phyloP scores from a whole-genome alignment of 2,797 vertebrate species.

The Melanotaenia boesemani region DNA sequence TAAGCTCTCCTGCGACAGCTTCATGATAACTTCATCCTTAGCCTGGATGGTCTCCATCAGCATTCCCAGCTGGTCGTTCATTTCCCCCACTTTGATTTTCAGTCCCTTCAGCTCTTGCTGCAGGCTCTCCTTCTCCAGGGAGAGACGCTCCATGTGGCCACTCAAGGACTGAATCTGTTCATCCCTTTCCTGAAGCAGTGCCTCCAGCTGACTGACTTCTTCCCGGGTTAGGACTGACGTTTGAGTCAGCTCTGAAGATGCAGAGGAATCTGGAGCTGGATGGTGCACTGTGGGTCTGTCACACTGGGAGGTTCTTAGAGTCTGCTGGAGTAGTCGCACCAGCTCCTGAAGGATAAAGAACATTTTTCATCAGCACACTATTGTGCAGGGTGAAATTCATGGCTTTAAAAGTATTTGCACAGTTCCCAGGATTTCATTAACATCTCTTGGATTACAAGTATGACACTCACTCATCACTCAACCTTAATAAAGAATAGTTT shows the following conservation, averaged over 20 bases:
- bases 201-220: slow-evolving; percentile 61
- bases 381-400: neutral
- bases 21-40: slow-evolving; percentile 97
- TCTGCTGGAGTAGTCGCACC: slow-evolving; percentile 95
- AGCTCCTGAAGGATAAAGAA: slow-evolving; percentile 85
- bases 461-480: neutral
- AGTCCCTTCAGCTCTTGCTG: slow-evolving; percentile 90
- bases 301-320: slow-evolving; percentile 91
- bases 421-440: neutral
- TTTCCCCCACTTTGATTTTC: slow-evolving; percentile 91
- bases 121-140: slow-evolving; percentile 90
- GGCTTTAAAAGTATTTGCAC: neutral
- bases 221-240: slow-evolving; percentile 39
- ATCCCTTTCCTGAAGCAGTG: slow-evolving; percentile 87
- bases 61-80: slow-evolving; percentile 93
- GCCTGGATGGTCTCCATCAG: slow-evolving; percentile 98
- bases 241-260: slow-evolving; percentile 27
- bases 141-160: slow-evolving; percentile 89
- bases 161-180: slow-evolving; percentile 89
- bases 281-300: slow-evolving; percentile 82
- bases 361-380: slow-evolving; percentile 13
- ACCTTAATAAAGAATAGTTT: neutral
- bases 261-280: slow-evolving; percentile 61
- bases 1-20: slow-evolving; percentile 85
- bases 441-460: neutral